Conservation (phyloP, 2,113 vertebrate genomes). For the Calypte anna region DNA sequence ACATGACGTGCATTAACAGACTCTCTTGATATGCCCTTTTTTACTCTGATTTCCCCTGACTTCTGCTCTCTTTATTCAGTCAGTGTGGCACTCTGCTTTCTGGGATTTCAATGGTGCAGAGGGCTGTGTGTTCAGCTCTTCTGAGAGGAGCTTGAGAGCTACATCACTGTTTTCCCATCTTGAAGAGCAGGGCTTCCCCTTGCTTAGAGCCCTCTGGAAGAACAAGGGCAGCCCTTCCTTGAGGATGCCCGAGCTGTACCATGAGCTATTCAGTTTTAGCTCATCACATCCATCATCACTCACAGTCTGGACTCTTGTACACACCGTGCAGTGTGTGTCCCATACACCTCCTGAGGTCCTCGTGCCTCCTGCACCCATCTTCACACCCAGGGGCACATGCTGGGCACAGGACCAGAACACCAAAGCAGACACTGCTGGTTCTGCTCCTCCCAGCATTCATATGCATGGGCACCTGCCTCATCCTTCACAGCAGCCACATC, state of each 20-base stretch:
- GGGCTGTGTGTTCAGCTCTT: background rate
- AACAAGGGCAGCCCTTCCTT: background rate
- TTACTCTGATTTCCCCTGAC: background rate
- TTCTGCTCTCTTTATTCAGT: background rate
- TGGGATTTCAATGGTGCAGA: background rate
- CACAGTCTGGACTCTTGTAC: accelerated
- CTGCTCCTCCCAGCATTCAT: background rate
- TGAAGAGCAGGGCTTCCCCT: background rate
- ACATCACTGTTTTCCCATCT: background rate
- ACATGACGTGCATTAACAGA: background rate
- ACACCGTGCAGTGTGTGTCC: background rate
- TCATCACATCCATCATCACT: accelerated
- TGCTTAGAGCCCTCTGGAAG: background rate
- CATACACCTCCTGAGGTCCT: accelerated
- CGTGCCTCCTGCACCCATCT: accelerated
- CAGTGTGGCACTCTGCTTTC: background rate
- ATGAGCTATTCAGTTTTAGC: background rate
- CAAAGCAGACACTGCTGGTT: background rate
- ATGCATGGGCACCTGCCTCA: background rate
- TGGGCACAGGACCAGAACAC: background rate
- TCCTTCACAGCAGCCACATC: background rate
- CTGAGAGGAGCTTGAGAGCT: background rate
- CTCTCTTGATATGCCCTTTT: background rate
- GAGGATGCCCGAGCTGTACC: accelerated
- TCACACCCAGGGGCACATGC: background rate